Evolutionary conservation across 2,113 vertebrate genomes (phyloP).

Genomic region (Phyllostomus discolor): DNA sequence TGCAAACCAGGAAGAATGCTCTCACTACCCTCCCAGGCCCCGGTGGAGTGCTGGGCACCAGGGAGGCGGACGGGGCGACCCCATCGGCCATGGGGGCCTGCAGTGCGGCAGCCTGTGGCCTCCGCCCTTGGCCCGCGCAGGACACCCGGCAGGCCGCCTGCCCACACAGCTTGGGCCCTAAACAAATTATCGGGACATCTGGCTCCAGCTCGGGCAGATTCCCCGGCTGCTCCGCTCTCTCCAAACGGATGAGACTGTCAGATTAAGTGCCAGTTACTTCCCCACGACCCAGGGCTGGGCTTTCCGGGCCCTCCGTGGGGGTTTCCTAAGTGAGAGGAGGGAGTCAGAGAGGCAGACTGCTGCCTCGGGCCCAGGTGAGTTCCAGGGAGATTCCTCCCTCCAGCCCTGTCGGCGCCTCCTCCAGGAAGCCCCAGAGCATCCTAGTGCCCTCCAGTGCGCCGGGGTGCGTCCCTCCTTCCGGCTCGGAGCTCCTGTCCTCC

Average conservation of each 20-base stretch:
- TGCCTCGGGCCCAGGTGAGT: no score
- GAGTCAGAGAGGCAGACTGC: neutral
- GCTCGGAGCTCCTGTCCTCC: neutral
- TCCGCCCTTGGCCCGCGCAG: neutral
- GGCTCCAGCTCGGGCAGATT: neutral
- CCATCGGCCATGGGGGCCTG: accelerated
- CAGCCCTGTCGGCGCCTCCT: neutral
- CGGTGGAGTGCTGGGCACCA: accelerated
- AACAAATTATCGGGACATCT: conserved; percentile 1
- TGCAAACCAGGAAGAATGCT: accelerated
- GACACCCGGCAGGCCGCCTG: neutral
- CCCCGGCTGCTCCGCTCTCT: neutral
- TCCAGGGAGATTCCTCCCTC: no score
- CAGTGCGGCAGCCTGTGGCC: neutral
- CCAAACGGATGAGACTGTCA: neutral
- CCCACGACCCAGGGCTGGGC: neutral
- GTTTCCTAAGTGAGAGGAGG: neutral
- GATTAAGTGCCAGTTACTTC: neutral
- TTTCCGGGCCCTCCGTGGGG: neutral
- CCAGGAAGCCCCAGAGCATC: neutral
- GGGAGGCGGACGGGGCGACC: neutral
- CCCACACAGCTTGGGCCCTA: neutral
- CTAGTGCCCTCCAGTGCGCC: accelerated
- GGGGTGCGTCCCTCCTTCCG: accelerated
- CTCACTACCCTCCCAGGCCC: no score